phyloP scores from a whole-genome alignment of 2,888 invertebrate genomes.

The Scaptodrosophila latifasciaeformis region DNA sequence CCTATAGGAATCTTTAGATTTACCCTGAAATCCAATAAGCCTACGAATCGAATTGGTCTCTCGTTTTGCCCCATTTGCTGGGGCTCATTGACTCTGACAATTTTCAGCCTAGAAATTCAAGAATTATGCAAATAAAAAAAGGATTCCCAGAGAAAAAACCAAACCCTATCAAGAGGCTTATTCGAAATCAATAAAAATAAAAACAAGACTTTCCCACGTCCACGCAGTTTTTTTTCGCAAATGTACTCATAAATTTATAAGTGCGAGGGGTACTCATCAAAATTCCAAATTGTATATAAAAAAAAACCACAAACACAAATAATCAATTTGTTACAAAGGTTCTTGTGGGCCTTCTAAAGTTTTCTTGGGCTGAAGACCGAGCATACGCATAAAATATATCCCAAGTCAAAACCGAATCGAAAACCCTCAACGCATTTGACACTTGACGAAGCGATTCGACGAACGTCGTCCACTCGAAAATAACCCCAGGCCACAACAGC shows the following conservation, averaged over 20 bases:
- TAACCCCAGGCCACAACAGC: slow-evolving; percentile 8
- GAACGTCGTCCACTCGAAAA: slow-evolving; percentile 7
- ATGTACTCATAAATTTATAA: slow-evolving; percentile 67
- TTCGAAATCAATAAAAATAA: too few relatives aligned
- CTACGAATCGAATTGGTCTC: too few relatives aligned
- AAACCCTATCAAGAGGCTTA: too few relatives aligned
- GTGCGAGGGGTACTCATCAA: slow-evolving; percentile 51
- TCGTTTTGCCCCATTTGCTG: too few relatives aligned
- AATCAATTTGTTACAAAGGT: slow-evolving; percentile 66
- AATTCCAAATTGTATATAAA: slow-evolving; percentile 43
- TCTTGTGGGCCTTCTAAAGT: too few relatives aligned
- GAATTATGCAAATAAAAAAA: too few relatives aligned
- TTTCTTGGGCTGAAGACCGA: slow-evolving; percentile 10
- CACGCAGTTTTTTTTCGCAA: too few relatives aligned
- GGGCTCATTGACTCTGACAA: too few relatives aligned
- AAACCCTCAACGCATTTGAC: slow-evolving; percentile 30
- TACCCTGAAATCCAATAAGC: too few relatives aligned
- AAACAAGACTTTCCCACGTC: slow-evolving; percentile 7
- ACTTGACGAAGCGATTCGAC: slow-evolving; percentile 43
- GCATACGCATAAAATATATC: slow-evolving; percentile 45
- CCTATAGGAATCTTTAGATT: too few relatives aligned
- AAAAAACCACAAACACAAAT: slow-evolving; percentile 57
- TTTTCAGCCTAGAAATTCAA: too few relatives aligned
- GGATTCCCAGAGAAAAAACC: too few relatives aligned
- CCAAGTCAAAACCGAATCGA: slow-evolving; percentile 1